Conservation (phyloP, 1,140 invertebrate species). For the Drosophila hydei region DNA sequence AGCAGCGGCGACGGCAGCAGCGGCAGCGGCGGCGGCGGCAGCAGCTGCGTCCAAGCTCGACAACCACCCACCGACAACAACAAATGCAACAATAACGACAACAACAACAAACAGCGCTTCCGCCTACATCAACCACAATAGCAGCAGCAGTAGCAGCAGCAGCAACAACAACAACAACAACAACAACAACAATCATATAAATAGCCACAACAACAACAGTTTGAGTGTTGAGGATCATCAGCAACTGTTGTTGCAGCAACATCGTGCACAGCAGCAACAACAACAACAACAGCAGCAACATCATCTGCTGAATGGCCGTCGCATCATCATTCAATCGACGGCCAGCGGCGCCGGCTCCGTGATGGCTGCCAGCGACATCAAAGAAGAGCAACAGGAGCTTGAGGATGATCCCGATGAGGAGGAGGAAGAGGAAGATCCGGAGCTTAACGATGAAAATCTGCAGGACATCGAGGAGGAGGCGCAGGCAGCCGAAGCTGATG, state of each 20-base stretch:
- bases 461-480: slow-evolving; percentile 82
- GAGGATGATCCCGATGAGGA: slow-evolving; percentile 61
- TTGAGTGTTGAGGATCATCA: slow-evolving; percentile 26
- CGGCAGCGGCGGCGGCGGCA: slow-evolving; percentile 27
- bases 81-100: slow-evolving; percentile 52
- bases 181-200: slow-evolving; percentile 20
- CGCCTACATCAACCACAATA: slow-evolving; percentile 47
- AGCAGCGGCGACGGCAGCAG: slow-evolving; percentile 24
- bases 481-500: slow-evolving; percentile 77
- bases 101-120: slow-evolving; percentile 57
- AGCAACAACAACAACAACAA: slow-evolving; percentile 19
- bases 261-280: slow-evolving; percentile 36
- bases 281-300: slow-evolving; percentile 61
- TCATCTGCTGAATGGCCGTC: slow-evolving; percentile 71
- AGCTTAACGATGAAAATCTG: slow-evolving; percentile 78
- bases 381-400: slow-evolving; percentile 53
- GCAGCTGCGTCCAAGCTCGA: slow-evolving; percentile 44
- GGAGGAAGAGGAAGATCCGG: slow-evolving; percentile 78
- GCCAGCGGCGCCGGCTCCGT: slow-evolving; percentile 33
- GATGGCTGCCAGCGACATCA: slow-evolving; percentile 55
- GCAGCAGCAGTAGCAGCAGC: slow-evolving; percentile 28
- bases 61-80: slow-evolving; percentile 71
- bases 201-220: slow-evolving; percentile 39
- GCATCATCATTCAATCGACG: slow-evolving; percentile 77
- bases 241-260: slow-evolving; percentile 35